A percentile compares a stretch with the other conserved stretches of the same genome.
Evolutionary conservation across 2,113 vertebrate species (phyloP).

Genomic region (Erpornis zantholeuca): DNA sequence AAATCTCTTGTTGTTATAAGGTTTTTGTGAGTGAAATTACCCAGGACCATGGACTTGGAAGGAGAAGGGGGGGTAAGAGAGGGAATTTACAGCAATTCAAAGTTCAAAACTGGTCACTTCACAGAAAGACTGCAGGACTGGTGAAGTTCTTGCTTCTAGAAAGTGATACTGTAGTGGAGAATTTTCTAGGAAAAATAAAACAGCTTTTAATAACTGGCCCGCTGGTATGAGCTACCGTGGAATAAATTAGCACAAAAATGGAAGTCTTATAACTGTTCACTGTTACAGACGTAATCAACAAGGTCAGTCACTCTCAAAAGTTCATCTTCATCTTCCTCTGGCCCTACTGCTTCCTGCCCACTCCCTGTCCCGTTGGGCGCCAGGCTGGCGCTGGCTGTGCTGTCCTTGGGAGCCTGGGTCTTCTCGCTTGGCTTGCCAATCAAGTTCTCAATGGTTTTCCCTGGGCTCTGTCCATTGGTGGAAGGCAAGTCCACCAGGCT

Average conservation of each 20-base stretch:
- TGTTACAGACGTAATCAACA: conserved; percentile 95
- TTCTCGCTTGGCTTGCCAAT: conserved; percentile 80
- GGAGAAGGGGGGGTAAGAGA: conserved; percentile 65
- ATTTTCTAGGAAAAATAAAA: conserved; percentile 84
- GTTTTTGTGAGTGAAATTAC: conserved; percentile 77
- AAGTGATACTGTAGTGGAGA: conserved; percentile 81
- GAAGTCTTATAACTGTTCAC: conserved; percentile 92
- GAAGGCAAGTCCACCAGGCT: conserved; percentile 82
- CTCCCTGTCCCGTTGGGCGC: conserved; percentile 84
- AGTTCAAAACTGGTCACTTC: conserved; percentile 82
- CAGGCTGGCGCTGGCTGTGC: conserved; percentile 70
- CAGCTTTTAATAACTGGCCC: conserved; percentile 85
- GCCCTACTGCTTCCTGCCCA: conserved; percentile 78
- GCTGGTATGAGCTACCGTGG: conserved; percentile 85
- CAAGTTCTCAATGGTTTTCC: conserved; percentile 84
- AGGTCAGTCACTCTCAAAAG: conserved; percentile 96
- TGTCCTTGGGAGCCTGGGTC: conserved; percentile 81
- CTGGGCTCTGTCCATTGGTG: conserved; percentile 88
- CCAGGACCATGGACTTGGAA: conserved; percentile 82
- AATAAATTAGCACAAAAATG: conserved; percentile 85
- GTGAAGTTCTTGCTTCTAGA: conserved; percentile 80
- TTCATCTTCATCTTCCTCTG: conserved; percentile 95
- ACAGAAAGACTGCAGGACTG: conserved; percentile 80
- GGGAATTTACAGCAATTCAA: conserved; percentile 78
- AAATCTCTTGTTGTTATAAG: conserved; percentile 81